Evolutionary conservation across 2,797 vertebrate genomes (phyloP), one percentile per base, ranked within the genome.

Genomic region (Semaprochilodus insignis): DNA sequence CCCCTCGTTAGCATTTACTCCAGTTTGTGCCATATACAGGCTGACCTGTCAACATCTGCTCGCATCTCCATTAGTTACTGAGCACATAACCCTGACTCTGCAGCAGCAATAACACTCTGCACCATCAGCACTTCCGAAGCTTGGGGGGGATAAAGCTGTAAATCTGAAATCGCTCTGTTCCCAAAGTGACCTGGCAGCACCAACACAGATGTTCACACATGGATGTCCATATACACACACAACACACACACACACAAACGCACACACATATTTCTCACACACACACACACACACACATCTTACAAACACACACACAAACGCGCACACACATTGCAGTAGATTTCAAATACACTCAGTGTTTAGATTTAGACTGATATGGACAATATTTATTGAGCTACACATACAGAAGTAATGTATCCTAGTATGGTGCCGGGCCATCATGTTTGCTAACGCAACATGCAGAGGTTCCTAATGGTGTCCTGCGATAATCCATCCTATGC

Each of bases 81-180:
- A 31, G 70, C 78, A 63, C 71, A 77, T 72, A 72, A 57, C 74
- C 67, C 57, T 57, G 70, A 78, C 72, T 14, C 74, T 81, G 65
- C 78, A 70, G 36, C 55, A 69, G 13, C 2, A 23, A 11, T 13
- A 60, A 25, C 59, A n/a, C 11, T 54, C 59, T 85, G 84, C 72
- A 62, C 65, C 75, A 71, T 87, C 75, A 87, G 83, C 83, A 87
- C 71, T 54, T 66, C 60, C 72, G 52, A 79, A 59, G 81, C 71
- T n/a, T 79, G 78, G 66, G 81, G 81, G 59, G 72, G 65, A 78
- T 78, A 69, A 78, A 73, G 66, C 77, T 76, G 74, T 87, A 82
- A 74, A 78, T 83, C 70, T 81, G 59, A 75, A 78, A 54, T 31
- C 59, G 66, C 70, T 81, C 21, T 67, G 69, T 62, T 77, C 74